phyloP scores from a whole-genome alignment of 2,113 vertebrate genomes.

The Crotalus viridis region DNA sequence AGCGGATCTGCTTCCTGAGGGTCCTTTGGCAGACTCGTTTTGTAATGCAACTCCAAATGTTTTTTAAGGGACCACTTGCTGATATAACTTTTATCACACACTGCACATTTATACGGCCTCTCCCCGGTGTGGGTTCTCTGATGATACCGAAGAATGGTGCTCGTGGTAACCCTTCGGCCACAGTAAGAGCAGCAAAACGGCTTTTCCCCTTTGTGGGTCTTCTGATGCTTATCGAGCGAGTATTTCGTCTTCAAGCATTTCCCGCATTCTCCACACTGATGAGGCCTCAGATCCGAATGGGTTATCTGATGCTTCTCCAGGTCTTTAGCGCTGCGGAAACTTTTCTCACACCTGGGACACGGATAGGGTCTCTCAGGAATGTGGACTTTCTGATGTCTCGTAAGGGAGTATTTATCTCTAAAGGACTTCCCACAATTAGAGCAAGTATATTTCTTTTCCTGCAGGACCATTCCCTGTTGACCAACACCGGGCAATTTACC shows the following conservation, averaged over 20 bases:
- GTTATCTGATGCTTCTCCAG: background rate
- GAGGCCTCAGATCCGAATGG: slow-evolving; percentile 6
- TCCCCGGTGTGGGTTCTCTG: slow-evolving; percentile 17
- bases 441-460: background rate
- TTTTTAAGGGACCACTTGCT: slow-evolving; percentile 1
- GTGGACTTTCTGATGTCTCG: background rate
- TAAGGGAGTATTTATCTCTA: slow-evolving; percentile 1
- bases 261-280: slow-evolving; percentile 9
- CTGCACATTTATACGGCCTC: slow-evolving; percentile 8
- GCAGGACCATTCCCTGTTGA: background rate
- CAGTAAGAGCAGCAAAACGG: slow-evolving; percentile 26
- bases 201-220: slow-evolving; percentile 21
- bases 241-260: slow-evolving; percentile 14
- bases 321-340: background rate
- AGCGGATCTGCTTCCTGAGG: background rate
- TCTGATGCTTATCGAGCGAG: background rate
- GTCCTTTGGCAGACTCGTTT: background rate
- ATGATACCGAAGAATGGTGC: background rate
- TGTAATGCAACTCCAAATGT: slow-evolving; percentile 16
- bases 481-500: background rate
- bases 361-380: background rate
- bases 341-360: background rate
- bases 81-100: slow-evolving; percentile 1
- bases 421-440: slow-evolving; percentile 6
- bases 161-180: slow-evolving; percentile 20